A percentile compares a stretch with the other conserved stretches of the same genome.
These are phyloP conservation scores for Lagocephalus sceleratus DNA, from an alignment of 2,797 vertebrate genomes.

Conservation along the genomic window DNA sequence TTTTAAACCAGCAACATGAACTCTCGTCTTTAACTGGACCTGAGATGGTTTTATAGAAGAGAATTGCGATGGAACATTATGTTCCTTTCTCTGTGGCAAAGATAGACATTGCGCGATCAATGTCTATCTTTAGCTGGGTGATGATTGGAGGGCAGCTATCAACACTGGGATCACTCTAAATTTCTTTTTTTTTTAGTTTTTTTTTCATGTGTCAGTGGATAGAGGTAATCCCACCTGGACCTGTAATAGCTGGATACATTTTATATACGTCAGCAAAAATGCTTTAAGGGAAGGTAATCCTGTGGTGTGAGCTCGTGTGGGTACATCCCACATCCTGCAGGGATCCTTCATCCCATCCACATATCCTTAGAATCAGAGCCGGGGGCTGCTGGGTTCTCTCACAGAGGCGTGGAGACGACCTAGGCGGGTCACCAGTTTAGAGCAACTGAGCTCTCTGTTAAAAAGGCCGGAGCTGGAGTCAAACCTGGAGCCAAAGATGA, in stretches of 20 bases:
- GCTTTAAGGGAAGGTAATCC: background rate
- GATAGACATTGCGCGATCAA: too few species aligned
- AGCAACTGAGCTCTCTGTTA: too few species aligned
- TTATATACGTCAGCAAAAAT: constrained; percentile 30
- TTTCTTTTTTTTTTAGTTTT: background rate
- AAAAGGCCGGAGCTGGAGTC: too few species aligned
- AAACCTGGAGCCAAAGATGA: too few species aligned
- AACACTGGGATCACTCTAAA: background rate
- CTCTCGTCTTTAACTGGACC: background rate
- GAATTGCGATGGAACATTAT: too few species aligned
- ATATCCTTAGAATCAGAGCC: background rate
- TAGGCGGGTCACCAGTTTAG: too few species aligned
- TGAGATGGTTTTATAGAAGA: background rate
- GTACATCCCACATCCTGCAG: background rate
- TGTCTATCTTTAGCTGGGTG: too few species aligned
- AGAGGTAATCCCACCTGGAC: constrained; percentile 18
- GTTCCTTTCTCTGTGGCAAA: too few species aligned
- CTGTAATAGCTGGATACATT: constrained; percentile 19
- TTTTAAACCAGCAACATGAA: background rate
- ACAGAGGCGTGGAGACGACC: too few species aligned
- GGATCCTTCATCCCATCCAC: background rate
- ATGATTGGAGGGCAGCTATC: too few species aligned
- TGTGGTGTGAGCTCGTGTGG: background rate
- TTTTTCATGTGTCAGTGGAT: constrained; percentile 36
- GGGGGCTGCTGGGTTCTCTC: too few species aligned